Evolutionary conservation across 2,888 invertebrate genomes (phyloP).

Genomic region (Diploptera punctata): DNA sequence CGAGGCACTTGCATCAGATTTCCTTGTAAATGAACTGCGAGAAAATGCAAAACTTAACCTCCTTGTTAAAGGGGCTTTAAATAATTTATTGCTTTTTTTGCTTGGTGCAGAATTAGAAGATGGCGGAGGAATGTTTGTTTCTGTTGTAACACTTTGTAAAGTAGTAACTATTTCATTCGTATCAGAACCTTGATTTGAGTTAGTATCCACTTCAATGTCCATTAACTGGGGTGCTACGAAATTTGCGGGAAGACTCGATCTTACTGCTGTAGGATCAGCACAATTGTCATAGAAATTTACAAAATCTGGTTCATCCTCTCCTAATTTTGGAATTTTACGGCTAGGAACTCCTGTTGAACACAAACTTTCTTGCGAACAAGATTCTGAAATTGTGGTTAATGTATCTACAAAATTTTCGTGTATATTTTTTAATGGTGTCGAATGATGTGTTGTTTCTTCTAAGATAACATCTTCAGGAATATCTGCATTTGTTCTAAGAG

Average conservation of each 20-base stretch:
- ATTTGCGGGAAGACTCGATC: not conserved
- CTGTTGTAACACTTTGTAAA: not conserved
- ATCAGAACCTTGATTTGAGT: not conserved
- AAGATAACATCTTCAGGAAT: too few relatives aligned
- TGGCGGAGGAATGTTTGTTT: not conserved
- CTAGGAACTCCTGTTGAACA: not conserved
- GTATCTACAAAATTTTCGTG: not conserved
- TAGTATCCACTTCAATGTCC: not conserved
- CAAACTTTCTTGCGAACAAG: not conserved
- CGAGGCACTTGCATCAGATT: not conserved
- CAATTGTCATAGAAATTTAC: too few relatives aligned
- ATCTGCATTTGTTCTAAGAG: too few relatives aligned
- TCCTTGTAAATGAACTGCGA: not conserved
- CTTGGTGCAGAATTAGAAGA: not conserved
- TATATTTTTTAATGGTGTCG: not conserved
- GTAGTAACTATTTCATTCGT: not conserved
- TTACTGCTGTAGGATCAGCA: not conserved
- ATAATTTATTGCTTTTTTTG: not conserved
- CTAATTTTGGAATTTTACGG: not conserved
- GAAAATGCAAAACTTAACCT: slow-evolving; percentile 1
- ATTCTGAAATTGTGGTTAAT: not conserved
- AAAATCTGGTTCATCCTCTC: too few relatives aligned
- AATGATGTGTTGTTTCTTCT: not conserved
- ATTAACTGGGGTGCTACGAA: not conserved
- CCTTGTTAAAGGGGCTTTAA: not conserved